Percentiles rank a stretch among this genome's conserved stretches.
Conservation (phyloP, 2,888 invertebrate genomes). For the Shargacucullia verbasci region DNA sequence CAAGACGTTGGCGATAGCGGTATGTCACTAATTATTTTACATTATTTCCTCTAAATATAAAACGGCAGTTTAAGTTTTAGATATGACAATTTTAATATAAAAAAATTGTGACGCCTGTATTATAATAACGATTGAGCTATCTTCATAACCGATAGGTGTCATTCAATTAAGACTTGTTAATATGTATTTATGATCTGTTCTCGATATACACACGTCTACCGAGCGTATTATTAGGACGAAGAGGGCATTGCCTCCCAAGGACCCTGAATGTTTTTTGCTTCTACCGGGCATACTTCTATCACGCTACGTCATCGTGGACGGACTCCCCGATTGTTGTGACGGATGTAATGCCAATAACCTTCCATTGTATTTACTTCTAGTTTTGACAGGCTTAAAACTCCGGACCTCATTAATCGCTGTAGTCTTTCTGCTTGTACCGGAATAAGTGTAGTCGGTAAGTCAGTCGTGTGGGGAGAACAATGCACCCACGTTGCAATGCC, state of each 20-base stretch:
- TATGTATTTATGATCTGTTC: constrained; percentile 17
- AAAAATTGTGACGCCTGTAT: not conserved
- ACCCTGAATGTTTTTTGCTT: constrained; percentile 42
- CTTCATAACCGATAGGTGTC: constrained; percentile 24
- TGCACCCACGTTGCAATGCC: constrained; percentile 75
- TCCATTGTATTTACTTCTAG: constrained; percentile 38
- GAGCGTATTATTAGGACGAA: constrained; percentile 26
- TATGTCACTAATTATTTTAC: no score
- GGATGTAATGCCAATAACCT: constrained; percentile 50
- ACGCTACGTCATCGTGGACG: constrained; percentile 50
- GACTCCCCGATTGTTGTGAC: constrained; percentile 49
- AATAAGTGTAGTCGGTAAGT: constrained; percentile 48
- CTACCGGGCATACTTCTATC: constrained; percentile 36
- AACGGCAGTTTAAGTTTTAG: not conserved
- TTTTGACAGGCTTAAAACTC: constrained; percentile 16
- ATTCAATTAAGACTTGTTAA: constrained; percentile 17
- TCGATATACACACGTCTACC: constrained; percentile 10
- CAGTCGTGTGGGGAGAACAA: constrained; percentile 71
- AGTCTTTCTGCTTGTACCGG: constrained; percentile 36
- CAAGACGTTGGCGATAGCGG: constrained; percentile 46
- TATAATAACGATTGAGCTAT: constrained; percentile 18
- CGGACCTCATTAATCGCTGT: constrained; percentile 32
- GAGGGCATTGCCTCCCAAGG: constrained; percentile 52
- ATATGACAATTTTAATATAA: constrained; percentile 1
- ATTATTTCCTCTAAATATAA: no score